Evolutionary conservation across 2,797 vertebrate genomes (phyloP).

Genomic region (Cirrhinus molitorella): DNA sequence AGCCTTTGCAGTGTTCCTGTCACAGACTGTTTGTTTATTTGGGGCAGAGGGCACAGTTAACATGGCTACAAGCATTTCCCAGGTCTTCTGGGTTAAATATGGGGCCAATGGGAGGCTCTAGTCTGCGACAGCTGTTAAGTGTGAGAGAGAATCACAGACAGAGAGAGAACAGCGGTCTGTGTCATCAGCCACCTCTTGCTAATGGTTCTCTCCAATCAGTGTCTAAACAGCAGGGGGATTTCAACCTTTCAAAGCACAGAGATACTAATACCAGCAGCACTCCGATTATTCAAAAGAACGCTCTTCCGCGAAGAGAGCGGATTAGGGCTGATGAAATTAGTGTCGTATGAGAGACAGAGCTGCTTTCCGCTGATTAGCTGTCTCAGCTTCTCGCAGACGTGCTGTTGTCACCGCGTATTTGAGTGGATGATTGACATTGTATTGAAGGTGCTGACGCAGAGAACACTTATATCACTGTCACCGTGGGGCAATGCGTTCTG

Average conservation of each 20-base stretch:
- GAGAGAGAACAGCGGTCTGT: constrained; percentile 5
- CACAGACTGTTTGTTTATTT: constrained; percentile 42
- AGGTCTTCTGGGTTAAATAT: constrained; percentile 62
- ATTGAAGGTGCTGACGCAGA: constrained; percentile 41
- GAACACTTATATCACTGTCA: constrained; percentile 22
- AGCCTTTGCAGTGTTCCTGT: background rate
- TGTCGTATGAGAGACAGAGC: constrained; percentile 18
- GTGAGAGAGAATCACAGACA: constrained; percentile 46
- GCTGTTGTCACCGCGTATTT: constrained; percentile 36
- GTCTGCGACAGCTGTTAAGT: constrained; percentile 59
- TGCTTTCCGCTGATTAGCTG: constrained; percentile 41
- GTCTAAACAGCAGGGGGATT: constrained; percentile 56
- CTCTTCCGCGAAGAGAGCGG: constrained; percentile 41
- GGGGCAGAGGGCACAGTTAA: constrained; percentile 45
- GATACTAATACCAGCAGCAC: constrained; percentile 47
- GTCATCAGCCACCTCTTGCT: constrained; percentile 39
- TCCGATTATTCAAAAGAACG: constrained; percentile 54
- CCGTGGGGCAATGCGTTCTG: background rate
- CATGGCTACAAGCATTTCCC: constrained; percentile 55
- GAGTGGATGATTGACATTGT: constrained; percentile 39
- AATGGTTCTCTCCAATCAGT: constrained; percentile 63
- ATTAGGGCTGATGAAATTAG: constrained; percentile 49
- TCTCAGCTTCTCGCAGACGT: constrained; percentile 9
- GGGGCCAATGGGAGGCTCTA: constrained; percentile 40
- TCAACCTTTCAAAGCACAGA: constrained; percentile 44